Conservation (phyloP, 2,797 vertebrate genomes). For the Cetoscarus ocellatus region DNA sequence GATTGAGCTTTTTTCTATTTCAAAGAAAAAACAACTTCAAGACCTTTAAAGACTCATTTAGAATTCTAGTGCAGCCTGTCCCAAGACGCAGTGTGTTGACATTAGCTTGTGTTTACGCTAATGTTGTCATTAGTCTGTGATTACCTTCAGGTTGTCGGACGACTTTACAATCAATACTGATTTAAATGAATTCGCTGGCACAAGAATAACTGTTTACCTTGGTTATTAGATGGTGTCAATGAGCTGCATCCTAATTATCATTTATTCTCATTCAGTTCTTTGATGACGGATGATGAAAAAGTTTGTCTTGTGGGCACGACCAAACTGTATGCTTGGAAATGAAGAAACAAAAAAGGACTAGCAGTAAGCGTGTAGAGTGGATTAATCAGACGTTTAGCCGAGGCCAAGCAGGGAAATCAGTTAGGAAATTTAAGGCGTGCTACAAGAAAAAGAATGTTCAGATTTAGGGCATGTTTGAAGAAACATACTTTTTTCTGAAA, state of each 20-base stretch:
- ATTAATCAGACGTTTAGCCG: background rate
- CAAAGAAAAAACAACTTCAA: background rate
- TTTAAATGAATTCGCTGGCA: constrained; percentile 16
- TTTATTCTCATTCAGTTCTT: constrained; percentile 3
- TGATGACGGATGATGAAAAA: constrained; percentile 9
- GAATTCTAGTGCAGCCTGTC: constrained; percentile 12
- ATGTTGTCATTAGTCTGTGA: constrained; percentile 10
- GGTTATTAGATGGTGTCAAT: constrained; percentile 6
- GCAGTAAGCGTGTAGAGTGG: background rate
- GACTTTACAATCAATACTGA: constrained; percentile 23
- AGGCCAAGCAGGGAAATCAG: background rate
- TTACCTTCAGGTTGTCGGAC: constrained; percentile 15
- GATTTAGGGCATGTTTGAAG: no score
- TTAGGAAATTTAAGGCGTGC: background rate
- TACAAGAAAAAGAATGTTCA: background rate
- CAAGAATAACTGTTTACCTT: constrained; percentile 26
- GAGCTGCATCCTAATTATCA: constrained; percentile 11
- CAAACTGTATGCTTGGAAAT: background rate
- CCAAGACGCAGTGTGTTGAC: constrained; percentile 5
- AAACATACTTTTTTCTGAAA: no score
- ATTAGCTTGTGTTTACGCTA: background rate
- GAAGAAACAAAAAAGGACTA: constrained; percentile 1
- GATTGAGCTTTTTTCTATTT: background rate
- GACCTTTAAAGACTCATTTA: background rate
- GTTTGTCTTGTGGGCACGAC: background rate